Evolutionary conservation across 2,113 vertebrate species (phyloP).

Genomic region (Sceloporus undulatus): DNA sequence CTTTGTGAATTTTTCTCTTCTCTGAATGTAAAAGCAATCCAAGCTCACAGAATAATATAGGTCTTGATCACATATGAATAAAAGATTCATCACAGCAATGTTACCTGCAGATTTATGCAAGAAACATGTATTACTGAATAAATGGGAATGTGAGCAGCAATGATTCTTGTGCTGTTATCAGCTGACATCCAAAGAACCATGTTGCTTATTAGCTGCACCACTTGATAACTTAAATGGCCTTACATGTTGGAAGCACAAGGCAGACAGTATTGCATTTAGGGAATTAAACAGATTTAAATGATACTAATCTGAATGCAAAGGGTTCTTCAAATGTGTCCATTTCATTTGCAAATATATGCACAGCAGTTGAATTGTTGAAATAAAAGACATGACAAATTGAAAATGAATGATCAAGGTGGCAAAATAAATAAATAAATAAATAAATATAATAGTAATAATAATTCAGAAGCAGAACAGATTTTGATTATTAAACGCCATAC

Average conservation of each 20-base stretch:
- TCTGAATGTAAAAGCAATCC: slow-evolving; percentile 54
- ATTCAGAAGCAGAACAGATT: background rate
- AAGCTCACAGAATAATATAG: slow-evolving; percentile 40
- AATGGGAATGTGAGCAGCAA: slow-evolving; percentile 16
- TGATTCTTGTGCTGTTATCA: slow-evolving; percentile 19
- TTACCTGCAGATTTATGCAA: slow-evolving; percentile 46
- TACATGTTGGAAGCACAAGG: slow-evolving; percentile 21
- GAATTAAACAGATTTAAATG: slow-evolving; percentile 37
- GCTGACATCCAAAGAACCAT: slow-evolving; percentile 29
- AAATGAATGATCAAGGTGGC: background rate
- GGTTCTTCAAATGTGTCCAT: slow-evolving; percentile 20
- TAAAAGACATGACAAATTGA: slow-evolving; percentile 8
- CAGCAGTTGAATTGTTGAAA: slow-evolving; percentile 16
- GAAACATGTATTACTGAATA: slow-evolving; percentile 19
- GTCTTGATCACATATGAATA: slow-evolving; percentile 56
- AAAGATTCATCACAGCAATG: slow-evolving; percentile 25
- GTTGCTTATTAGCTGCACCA: slow-evolving; percentile 28
- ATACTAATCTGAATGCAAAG: slow-evolving; percentile 33
- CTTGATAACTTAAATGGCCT: slow-evolving; percentile 39
- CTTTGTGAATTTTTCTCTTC: slow-evolving; percentile 22
- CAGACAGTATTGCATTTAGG: slow-evolving; percentile 22
- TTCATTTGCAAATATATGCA: slow-evolving; percentile 34
- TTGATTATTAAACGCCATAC: background rate
- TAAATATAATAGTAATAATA: background rate
- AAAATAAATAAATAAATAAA: background rate